Percentiles rank a stretch among this genome's conserved stretches.
These are phyloP conservation scores for Oreohelix idahoensis DNA, from an alignment of 1,140 invertebrate species.

Conservation along the genomic window DNA sequence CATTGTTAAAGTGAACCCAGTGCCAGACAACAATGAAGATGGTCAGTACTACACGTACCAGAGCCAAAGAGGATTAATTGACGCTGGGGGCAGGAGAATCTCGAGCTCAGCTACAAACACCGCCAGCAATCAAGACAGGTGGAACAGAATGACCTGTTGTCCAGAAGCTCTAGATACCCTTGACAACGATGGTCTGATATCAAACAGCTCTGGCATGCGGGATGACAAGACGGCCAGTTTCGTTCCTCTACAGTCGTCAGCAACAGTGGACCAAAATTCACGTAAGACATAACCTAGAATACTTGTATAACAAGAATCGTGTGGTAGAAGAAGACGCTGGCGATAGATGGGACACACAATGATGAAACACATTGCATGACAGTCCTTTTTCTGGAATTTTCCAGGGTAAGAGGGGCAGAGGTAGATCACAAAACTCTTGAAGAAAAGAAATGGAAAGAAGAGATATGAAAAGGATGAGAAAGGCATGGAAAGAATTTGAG, in stretches of 20 bases:
- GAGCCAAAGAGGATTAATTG: constrained; percentile 9
- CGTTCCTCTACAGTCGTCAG: neutral
- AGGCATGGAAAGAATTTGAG: too few relatives aligned
- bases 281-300: constrained; percentile 6
- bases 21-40: neutral
- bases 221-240: neutral
- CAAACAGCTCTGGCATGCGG: neutral
- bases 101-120: neutral
- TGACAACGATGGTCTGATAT: neutral
- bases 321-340: too few relatives aligned
- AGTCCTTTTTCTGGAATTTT: too few relatives aligned
- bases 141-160: constrained; percentile 17
- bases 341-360: too few relatives aligned
- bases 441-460: too few relatives aligned
- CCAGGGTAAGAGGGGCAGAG: too few relatives aligned
- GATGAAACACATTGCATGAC: too few relatives aligned
- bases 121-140: neutral
- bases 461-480: too few relatives aligned
- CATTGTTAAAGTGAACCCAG: neutral
- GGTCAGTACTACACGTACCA: neutral
- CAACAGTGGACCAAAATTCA: neutral
- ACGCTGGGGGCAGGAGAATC: neutral
- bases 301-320: too few relatives aligned
- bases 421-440: too few relatives aligned
- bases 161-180: neutral